Percentiles rank a stretch among this genome's conserved stretches.
Conservation (phyloP, 2,113 vertebrate genomes). For the Callionymus lyra region DNA sequence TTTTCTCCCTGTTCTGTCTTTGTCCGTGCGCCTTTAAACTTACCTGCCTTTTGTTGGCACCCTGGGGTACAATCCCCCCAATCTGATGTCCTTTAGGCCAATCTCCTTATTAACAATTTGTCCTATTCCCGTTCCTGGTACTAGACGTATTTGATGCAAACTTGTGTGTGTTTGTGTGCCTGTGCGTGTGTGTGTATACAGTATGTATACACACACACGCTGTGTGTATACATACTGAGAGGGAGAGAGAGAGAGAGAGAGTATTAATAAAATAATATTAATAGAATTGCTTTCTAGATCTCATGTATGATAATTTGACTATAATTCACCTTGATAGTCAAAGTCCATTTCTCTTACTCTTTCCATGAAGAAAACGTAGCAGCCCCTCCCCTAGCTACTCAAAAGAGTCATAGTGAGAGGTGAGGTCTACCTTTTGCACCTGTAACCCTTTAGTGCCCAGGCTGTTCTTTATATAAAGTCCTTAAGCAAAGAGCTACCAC, state of each 20-base stretch:
- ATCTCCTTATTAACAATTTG: no score
- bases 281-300: background rate
- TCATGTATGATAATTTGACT: no score
- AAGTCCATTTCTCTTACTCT: constrained; percentile 1
- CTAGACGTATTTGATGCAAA: no score
- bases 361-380: constrained; percentile 22
- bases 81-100: constrained; percentile 1
- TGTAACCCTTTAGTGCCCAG: constrained; percentile 71
- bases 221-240: no score
- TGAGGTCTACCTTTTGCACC: constrained; percentile 67
- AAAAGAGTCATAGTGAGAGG: constrained; percentile 40
- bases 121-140: no score
- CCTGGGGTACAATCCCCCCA: constrained; percentile 23
- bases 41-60: constrained; percentile 1
- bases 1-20: constrained; percentile 17
- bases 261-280: no score
- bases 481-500: constrained; percentile 24
- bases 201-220: no score
- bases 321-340: background rate
- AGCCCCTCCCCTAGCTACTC: constrained; percentile 20
- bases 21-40: constrained; percentile 4
- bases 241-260: no score
- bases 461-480: constrained; percentile 53
- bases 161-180: no score
- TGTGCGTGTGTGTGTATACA: no score